Conservation (phyloP, 2,797 vertebrate genomes). For the Tachyglossus aculeatus region DNA sequence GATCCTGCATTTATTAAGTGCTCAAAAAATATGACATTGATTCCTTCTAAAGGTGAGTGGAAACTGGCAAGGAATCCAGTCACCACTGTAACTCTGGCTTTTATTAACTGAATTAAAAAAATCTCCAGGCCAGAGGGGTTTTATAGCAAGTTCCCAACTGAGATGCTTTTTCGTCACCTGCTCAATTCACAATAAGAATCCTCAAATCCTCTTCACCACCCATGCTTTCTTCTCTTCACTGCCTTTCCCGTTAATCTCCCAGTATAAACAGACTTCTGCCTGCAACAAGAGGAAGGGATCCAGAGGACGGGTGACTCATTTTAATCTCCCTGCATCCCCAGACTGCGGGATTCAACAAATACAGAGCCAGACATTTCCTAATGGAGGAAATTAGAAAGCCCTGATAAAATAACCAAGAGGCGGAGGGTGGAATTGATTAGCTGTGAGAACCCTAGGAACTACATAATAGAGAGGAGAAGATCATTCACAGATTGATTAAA, state of each 20-base stretch:
- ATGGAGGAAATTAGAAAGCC: conserved; percentile 70
- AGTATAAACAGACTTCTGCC: conserved; percentile 32
- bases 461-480: too few relatives aligned
- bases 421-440: conserved; percentile 49
- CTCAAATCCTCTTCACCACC: neutral
- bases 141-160: neutral
- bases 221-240: neutral
- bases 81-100: neutral
- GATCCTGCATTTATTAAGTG: too few relatives aligned
- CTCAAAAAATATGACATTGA: too few relatives aligned
- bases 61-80: conserved; percentile 27
- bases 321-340: conserved; percentile 67
- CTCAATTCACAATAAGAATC: neutral
- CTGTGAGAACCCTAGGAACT: neutral
- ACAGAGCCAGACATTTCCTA: conserved; percentile 74
- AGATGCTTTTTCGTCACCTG: conserved; percentile 31
- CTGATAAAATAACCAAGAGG: conserved; percentile 70
- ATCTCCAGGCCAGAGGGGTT: neutral
- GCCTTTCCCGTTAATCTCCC: conserved; percentile 26
- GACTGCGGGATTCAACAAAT: conserved; percentile 58
- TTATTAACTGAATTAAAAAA: neutral
- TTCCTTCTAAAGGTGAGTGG: conserved; percentile 8
- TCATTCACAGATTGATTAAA: too few relatives aligned
- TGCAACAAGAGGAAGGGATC: conserved; percentile 48
- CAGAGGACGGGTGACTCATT: conserved; percentile 31